These are phyloP conservation scores for Alauda arvensis DNA, from an alignment of 2,797 vertebrate genomes.

Conservation along the genomic window DNA sequence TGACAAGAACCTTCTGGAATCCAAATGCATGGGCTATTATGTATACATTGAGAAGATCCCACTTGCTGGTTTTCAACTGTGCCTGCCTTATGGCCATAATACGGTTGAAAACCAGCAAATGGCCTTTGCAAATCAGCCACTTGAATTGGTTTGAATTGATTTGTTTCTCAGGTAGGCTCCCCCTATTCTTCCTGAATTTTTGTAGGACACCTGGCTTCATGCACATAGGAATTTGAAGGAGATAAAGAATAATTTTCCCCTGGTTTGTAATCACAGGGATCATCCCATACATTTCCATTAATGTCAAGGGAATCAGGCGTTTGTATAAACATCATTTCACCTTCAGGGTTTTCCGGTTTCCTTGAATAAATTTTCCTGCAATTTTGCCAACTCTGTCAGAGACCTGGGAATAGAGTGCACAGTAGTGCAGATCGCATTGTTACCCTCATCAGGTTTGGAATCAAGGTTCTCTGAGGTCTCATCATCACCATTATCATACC, in stretches of 20 bases:
- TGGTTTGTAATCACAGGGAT: not conserved
- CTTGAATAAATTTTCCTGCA: not conserved
- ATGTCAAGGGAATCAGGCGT: not conserved
- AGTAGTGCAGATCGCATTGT: not conserved
- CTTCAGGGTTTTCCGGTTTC: not conserved
- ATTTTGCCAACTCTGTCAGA: not conserved
- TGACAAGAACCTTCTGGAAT: not conserved
- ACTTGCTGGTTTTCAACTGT: not conserved
- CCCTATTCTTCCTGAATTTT: not conserved
- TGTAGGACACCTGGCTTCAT: not conserved
- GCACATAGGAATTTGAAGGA: not conserved
- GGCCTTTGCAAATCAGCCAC: not conserved
- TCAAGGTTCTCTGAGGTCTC: not conserved
- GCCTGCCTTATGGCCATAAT: not conserved
- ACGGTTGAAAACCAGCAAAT: too few relatives aligned
- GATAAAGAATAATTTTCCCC: not conserved
- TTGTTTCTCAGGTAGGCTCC: not conserved
- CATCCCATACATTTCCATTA: not conserved
- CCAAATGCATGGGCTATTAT: not conserved
- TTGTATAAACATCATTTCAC: not conserved
- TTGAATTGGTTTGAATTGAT: not conserved
- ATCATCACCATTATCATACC: not conserved
- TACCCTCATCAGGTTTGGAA: not conserved
- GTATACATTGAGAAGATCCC: not conserved
- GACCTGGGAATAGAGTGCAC: not conserved